A percentile compares a stretch with the other conserved stretches of the same genome.
Conservation (phyloP, 2,888 invertebrate genomes). For the Marronus borbonicus region DNA sequence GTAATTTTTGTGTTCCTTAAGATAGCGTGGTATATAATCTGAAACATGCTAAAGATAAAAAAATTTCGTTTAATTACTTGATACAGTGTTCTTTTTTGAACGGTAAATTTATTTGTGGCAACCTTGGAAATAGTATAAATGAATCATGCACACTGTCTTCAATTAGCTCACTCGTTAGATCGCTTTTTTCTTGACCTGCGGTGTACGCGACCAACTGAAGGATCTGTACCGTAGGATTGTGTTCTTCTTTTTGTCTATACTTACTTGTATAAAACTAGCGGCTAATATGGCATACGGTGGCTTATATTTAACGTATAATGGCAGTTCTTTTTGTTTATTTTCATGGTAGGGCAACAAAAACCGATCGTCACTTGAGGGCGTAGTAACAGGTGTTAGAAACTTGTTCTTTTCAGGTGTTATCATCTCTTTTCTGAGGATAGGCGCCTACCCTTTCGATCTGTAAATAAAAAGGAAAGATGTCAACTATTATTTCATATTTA, state of each 20-base stretch:
- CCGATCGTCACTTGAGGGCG: slow-evolving; percentile 62
- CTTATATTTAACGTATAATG: slow-evolving; percentile 58
- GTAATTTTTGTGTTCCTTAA: slow-evolving; percentile 50
- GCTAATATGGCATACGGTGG: slow-evolving; percentile 64
- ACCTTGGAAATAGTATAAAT: too few relatives aligned
- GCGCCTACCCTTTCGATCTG: slow-evolving; percentile 44
- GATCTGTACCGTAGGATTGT: too few relatives aligned
- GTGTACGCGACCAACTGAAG: background rate
- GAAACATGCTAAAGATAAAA: slow-evolving; percentile 38
- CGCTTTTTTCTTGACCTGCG: too few relatives aligned
- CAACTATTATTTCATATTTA: background rate
- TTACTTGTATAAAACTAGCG: slow-evolving; percentile 61
- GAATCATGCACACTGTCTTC: too few relatives aligned
- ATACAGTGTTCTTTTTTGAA: background rate
- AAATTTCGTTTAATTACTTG: background rate
- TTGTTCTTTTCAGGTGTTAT: slow-evolving; percentile 50
- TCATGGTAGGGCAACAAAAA: slow-evolving; percentile 59
- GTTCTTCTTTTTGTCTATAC: background rate
- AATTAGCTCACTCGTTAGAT: too few relatives aligned
- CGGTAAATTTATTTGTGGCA: too few relatives aligned
- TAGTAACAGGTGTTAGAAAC: slow-evolving; percentile 60
- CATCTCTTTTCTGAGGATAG: slow-evolving; percentile 44
- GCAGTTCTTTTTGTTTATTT: slow-evolving; percentile 53
- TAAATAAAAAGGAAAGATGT: slow-evolving; percentile 14
- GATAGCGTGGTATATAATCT: slow-evolving; percentile 45